Evolutionary conservation across 2,113 vertebrate species (phyloP).

Genomic region (Hemicordylus capensis): DNA sequence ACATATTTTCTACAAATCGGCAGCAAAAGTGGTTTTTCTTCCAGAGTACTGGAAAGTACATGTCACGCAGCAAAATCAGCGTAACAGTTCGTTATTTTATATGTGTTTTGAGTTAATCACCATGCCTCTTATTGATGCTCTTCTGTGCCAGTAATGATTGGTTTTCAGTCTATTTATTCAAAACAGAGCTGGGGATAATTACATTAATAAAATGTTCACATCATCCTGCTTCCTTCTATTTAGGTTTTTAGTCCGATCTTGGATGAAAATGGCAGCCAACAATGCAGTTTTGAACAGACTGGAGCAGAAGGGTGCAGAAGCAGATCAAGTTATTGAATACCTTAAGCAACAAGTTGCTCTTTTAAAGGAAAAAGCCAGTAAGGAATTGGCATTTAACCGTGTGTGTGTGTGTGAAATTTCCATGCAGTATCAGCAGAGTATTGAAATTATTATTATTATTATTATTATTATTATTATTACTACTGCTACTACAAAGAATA

Average conservation of each 20-base stretch:
- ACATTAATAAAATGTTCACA: slow-evolving; percentile 38
- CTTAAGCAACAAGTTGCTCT: slow-evolving; percentile 95
- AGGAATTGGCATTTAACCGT: slow-evolving; percentile 57
- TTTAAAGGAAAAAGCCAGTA: slow-evolving; percentile 97
- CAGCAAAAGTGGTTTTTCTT: slow-evolving; percentile 24
- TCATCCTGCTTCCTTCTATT: slow-evolving; percentile 34
- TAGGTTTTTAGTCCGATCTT: slow-evolving; percentile 84
- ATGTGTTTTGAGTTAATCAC: slow-evolving; percentile 23
- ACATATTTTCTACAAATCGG: slow-evolving; percentile 41
- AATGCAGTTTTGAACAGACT: slow-evolving; percentile 86
- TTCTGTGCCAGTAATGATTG: not conserved
- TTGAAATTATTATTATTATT: not conserved
- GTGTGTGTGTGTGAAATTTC: slow-evolving; percentile 12
- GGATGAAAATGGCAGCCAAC: slow-evolving; percentile 89
- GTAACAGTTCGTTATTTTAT: slow-evolving; percentile 21
- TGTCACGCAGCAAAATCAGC: slow-evolving; percentile 24
- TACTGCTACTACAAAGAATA: no score
- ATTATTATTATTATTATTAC: no score
- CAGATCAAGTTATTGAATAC: slow-evolving; percentile 95
- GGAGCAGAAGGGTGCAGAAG: slow-evolving; percentile 93
- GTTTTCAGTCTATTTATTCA: slow-evolving; percentile 26
- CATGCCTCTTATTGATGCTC: slow-evolving; percentile 22
- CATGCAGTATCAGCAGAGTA: not conserved
- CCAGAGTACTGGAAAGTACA: slow-evolving; percentile 31
- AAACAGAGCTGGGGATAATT: not conserved